Percentiles rank a stretch among this genome's conserved stretches.
Evolutionary conservation across 1,140 invertebrate species (phyloP).

Genomic region (Portunus trituberculatus): DNA sequence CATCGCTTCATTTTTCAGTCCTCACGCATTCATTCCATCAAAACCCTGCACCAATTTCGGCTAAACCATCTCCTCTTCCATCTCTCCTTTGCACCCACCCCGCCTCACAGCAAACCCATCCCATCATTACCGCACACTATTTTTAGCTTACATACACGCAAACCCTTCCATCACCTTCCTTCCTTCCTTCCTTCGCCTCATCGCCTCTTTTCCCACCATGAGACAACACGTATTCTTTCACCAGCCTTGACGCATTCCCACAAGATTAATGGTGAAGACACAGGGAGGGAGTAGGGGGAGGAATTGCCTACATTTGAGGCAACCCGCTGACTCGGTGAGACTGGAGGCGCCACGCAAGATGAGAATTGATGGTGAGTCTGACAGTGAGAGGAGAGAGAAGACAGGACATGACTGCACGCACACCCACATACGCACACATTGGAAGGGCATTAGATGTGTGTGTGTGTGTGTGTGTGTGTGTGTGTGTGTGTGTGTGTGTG

Average conservation of each 20-base stretch:
- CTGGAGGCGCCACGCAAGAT: constrained; percentile 1
- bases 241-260: not conserved
- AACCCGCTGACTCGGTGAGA: not conserved
- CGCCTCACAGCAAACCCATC: not conserved
- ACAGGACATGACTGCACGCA: not conserved
- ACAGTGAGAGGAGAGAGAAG: not conserved
- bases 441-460: not conserved
- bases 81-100: not conserved
- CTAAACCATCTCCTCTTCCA: not conserved
- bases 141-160: not conserved
- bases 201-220: not conserved
- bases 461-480: constrained; percentile 4
- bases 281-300: not conserved
- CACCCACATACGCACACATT: not conserved
- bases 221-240: not conserved
- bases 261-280: not conserved
- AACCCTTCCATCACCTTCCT: not conserved
- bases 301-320: constrained; percentile 21
- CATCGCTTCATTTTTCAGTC: not conserved
- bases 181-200: not conserved
- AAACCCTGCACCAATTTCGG: not conserved
- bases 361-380: not conserved
- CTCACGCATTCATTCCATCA: not conserved
- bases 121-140: not conserved
- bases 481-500: constrained; percentile 18